A percentile compares a stretch with the other conserved stretches of the same genome.
phyloP scores from a whole-genome alignment of 2,113 vertebrate species.

The Piprites chloris region DNA sequence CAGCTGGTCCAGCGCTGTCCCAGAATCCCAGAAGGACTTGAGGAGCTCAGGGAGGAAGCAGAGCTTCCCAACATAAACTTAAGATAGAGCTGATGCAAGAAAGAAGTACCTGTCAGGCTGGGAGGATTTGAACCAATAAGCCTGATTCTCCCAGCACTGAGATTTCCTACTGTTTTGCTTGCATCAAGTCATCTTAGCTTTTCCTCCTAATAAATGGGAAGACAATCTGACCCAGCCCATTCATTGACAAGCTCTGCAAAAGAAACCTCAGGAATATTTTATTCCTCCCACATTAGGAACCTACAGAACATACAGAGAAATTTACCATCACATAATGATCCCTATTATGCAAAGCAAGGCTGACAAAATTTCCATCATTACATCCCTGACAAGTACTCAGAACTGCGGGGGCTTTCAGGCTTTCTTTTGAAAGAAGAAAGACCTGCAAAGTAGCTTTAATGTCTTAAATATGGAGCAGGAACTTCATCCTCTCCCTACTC shows the following conservation, averaged over 20 bases:
- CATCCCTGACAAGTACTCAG: conserved; percentile 52
- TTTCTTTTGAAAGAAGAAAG: conserved; percentile 36
- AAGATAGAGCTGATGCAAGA: not conserved
- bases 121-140: not conserved
- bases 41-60: not conserved
- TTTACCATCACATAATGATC: conserved; percentile 58
- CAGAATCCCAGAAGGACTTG: not conserved
- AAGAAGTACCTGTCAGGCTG: not conserved
- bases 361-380: conserved; percentile 64
- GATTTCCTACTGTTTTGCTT: conserved; percentile 26
- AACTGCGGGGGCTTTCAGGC: conserved; percentile 44
- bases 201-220: conserved; percentile 13
- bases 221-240: not conserved
- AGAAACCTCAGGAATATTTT: conserved; percentile 53
- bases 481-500: conserved; percentile 15
- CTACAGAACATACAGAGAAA: conserved; percentile 49
- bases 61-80: not conserved
- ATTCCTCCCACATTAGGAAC: conserved; percentile 60
- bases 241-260: conserved; percentile 56
- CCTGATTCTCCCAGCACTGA: not conserved
- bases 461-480: conserved; percentile 51
- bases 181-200: not conserved
- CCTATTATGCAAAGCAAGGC: conserved; percentile 52
- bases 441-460: conserved; percentile 31
- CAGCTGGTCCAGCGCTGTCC: not conserved